A percentile compares a stretch with the other conserved stretches of the same genome.
phyloP scores from a whole-genome alignment of 2,113 vertebrate species.

The Seriola dumerili region DNA sequence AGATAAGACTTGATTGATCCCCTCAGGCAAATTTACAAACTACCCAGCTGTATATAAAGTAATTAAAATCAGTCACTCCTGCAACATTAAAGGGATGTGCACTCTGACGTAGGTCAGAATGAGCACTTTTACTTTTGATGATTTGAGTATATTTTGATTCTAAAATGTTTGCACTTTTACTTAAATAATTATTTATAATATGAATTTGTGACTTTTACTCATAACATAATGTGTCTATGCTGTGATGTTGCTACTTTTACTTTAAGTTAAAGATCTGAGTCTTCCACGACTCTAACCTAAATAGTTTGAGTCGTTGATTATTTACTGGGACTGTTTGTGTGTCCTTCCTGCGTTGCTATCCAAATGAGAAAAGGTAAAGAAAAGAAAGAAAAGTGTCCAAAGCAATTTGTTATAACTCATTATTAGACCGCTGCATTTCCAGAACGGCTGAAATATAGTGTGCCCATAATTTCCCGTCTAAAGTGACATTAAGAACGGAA shows the following conservation, averaged over 20 bases:
- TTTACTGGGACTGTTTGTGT: too few relatives aligned
- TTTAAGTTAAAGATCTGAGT: too few relatives aligned
- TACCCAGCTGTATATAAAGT: not conserved
- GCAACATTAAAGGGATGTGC: not conserved
- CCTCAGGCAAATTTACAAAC: not conserved
- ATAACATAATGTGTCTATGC: too few relatives aligned
- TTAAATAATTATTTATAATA: not conserved
- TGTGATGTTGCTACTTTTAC: too few relatives aligned
- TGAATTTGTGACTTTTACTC: not conserved
- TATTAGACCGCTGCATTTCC: conserved; percentile 6
- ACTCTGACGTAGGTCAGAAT: too few relatives aligned
- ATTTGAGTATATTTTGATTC: not conserved
- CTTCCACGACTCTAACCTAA: too few relatives aligned
- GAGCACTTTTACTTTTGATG: too few relatives aligned
- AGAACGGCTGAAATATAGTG: not conserved
- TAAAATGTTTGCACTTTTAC: not conserved
- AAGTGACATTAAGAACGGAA: not conserved
- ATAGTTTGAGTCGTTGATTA: too few relatives aligned
- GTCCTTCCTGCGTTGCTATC: too few relatives aligned
- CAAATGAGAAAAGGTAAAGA: too few relatives aligned
- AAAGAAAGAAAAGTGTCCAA: not conserved
- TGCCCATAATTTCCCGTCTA: not conserved
- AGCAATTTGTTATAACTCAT: not conserved
- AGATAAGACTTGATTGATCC: not conserved
- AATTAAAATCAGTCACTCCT: not conserved